phyloP scores from a whole-genome alignment of 2,797 vertebrate genomes.

The Gymnocypris eckloni region DNA sequence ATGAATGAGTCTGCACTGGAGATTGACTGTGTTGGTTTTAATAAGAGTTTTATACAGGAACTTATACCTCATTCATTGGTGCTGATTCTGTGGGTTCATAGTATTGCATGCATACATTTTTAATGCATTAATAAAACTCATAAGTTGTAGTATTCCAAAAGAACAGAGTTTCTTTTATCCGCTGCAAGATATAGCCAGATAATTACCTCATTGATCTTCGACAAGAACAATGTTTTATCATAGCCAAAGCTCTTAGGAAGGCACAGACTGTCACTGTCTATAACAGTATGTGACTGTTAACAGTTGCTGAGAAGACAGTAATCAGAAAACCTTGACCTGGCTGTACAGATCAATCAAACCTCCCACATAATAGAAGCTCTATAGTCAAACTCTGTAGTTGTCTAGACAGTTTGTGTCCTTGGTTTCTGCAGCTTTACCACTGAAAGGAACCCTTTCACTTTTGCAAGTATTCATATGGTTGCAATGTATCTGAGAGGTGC shows the following conservation, averaged over 20 bases:
- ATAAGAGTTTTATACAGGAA: background rate
- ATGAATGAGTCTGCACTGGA: background rate
- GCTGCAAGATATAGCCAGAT: background rate
- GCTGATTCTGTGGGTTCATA: background rate
- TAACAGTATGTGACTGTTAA: conserved; percentile 32
- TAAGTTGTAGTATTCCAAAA: background rate
- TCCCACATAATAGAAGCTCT: conserved; percentile 39
- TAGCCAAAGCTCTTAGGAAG: conserved; percentile 16
- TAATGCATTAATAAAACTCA: conserved; percentile 5
- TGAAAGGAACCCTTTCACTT: background rate
- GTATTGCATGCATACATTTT: background rate
- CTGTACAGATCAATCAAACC: conserved; percentile 49
- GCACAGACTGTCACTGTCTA: conserved; percentile 32
- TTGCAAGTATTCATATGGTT: conserved; percentile 11
- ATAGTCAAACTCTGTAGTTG: conserved; percentile 36
- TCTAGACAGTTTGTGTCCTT: conserved; percentile 43
- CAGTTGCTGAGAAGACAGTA: conserved; percentile 42
- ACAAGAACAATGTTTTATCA: background rate
- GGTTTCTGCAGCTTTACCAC: conserved; percentile 10
- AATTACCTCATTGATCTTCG: background rate
- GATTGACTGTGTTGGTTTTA: background rate
- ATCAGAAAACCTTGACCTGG: conserved; percentile 46
- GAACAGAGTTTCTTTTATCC: background rate
- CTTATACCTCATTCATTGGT: background rate
- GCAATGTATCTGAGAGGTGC: background rate